Percentiles rank a stretch among this genome's conserved stretches.
phyloP scores from a whole-genome alignment of 2,113 vertebrate species.

The Diphyllodes magnificus region DNA sequence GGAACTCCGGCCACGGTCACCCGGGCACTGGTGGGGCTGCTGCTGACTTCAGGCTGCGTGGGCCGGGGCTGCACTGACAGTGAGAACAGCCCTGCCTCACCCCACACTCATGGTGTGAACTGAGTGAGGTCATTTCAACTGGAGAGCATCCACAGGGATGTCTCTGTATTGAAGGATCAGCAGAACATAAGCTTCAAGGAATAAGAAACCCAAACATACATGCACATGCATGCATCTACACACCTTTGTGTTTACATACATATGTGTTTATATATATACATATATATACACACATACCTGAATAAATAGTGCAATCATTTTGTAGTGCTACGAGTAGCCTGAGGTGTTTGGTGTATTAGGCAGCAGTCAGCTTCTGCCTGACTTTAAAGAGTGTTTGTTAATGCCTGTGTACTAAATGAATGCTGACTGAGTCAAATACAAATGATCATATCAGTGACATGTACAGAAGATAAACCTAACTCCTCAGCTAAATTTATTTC shows the following conservation, averaged over 20 bases:
- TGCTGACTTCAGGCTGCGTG: neutral
- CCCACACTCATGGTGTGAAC: neutral
- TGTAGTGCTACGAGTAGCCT: neutral
- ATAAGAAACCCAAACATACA: neutral
- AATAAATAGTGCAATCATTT: neutral
- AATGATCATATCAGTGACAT: neutral
- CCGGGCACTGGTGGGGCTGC: neutral
- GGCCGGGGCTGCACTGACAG: neutral
- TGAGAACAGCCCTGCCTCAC: neutral
- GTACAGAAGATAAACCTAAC: neutral
- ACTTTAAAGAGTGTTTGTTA: neutral
- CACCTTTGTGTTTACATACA: neutral
- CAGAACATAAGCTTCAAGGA: neutral
- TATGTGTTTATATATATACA: fast-evolving
- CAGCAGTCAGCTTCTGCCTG: neutral
- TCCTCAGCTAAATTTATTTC: neutral
- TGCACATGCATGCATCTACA: neutral
- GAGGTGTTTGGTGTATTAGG: neutral
- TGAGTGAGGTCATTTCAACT: neutral
- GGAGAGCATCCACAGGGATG: neutral
- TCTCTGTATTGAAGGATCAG: neutral
- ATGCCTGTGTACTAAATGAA: neutral
- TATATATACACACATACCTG: fast-evolving
- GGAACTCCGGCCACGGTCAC: fast-evolving
- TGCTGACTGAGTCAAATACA: neutral